Base-by-base conservation (phyloP, 2,797 vertebrate genomes). In the Dendrocincla tyrannina region DNA sequence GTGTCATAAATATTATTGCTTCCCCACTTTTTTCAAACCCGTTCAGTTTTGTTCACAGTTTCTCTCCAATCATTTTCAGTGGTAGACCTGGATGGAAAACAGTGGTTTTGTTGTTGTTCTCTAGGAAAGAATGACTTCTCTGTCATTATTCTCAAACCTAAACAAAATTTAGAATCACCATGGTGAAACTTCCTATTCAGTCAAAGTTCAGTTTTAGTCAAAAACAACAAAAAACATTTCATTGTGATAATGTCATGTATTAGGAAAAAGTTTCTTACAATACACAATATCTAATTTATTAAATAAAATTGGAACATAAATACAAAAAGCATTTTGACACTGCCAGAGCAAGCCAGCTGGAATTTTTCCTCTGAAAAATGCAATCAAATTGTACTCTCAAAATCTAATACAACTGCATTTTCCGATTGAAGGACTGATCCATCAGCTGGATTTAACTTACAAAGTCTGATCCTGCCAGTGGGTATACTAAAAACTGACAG, bases 351-450 rank as follows among this genome's bases (percentile, higher is more conserved):
- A 86, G 25, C 58, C 70, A 89, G 56, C 19, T 93, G 49, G 84
- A 89, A 32, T 55, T 87, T 46, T 41, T 37, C 50, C 44, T 90
- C 82, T 79, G 63, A 86, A 91, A 94, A 91, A 86, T 63, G 17
- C 60, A 87, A 58, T 87, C 27, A 77, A 79, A 85, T 52, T 77
- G 8, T 83, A 47, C 75, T 58, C 49, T 70, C 53, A 74, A 83
- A 89, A 72, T 73, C 41, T 81, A 83, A 83, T 77, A 77, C 25
- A 88, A 55, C 39, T 83, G 49, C 53, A 78, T 89, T 96, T 94
- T 56, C 64, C 89, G 75, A 1, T 20, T 83, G 82, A 92, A 93
- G 55, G 91, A 55, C 33, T 44, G 72, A 91, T 92, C 88, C 66
- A 73, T 77, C 87, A 91, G 59, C 32, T 59, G 33, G 9, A 35